Conservation (phyloP, 1,140 invertebrate genomes). For the Drosophila saltans region DNA sequence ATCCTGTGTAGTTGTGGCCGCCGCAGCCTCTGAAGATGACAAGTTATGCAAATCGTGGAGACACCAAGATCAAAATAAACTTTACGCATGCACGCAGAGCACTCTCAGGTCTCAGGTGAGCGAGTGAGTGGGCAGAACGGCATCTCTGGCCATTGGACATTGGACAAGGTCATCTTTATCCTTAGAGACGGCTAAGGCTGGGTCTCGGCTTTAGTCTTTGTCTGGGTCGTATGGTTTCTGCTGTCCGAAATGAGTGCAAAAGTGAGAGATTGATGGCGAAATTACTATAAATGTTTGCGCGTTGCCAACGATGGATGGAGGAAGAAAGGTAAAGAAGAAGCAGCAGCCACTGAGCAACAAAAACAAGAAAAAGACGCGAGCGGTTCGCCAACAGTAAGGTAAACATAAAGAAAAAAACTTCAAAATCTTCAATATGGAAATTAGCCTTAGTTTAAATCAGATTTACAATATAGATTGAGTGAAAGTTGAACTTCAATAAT, state of each 20-base stretch:
- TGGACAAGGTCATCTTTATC: slow-evolving; percentile 62
- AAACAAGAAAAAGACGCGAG: slow-evolving; percentile 15
- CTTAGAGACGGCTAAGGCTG: not conserved
- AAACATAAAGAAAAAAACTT: not conserved
- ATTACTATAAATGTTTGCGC: slow-evolving; percentile 77
- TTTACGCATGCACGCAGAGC: slow-evolving; percentile 56
- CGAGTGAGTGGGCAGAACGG: slow-evolving; percentile 63
- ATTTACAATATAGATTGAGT: too few species aligned
- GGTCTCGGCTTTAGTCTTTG: not conserved
- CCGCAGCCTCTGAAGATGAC: slow-evolving; percentile 59
- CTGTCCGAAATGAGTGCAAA: slow-evolving; percentile 78
- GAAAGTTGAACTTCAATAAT: not conserved
- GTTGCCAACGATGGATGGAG: slow-evolving; percentile 7
- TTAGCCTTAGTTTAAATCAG: too few species aligned
- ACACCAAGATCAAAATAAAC: slow-evolving; percentile 81
- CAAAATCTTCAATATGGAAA: too few species aligned
- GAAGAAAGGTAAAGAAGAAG: slow-evolving; percentile 20
- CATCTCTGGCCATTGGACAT: slow-evolving; percentile 36
- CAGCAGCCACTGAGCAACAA: slow-evolving; percentile 17
- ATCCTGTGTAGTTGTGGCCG: not conserved
- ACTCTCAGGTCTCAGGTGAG: slow-evolving; percentile 40
- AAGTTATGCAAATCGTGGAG: slow-evolving; percentile 80
- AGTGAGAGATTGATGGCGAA: slow-evolving; percentile 82
- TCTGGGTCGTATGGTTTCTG: slow-evolving; percentile 11
- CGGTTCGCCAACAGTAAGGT: not conserved